These are phyloP conservation scores for Siderastrea radians DNA, from an alignment of 92 coral and sea anemone species.

Conservation along the genomic window DNA sequence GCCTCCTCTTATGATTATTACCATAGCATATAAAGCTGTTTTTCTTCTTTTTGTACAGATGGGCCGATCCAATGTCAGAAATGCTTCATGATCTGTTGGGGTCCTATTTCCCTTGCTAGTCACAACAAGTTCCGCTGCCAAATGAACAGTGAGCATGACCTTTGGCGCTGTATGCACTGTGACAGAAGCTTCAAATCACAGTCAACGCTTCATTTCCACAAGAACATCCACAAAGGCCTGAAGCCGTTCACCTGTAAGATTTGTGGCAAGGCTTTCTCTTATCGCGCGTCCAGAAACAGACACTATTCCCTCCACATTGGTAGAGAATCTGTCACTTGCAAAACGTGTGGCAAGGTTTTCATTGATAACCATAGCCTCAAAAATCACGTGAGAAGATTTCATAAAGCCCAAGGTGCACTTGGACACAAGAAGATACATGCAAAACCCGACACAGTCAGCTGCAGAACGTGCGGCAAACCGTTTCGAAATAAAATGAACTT, in stretches of 20 bases:
- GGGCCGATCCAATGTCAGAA: constrained; percentile 53
- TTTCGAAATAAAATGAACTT: background rate
- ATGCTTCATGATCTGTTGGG: constrained; percentile 47
- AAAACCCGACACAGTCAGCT: background rate
- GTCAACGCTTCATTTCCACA: constrained; percentile 15
- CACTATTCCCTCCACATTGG: constrained; percentile 16
- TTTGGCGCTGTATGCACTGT: constrained; percentile 58
- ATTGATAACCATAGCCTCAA: background rate
- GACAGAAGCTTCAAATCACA: constrained; percentile 44
- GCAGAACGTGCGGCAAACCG: constrained; percentile 10
- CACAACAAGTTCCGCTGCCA: constrained; percentile 62
- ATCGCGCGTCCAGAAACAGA: constrained; percentile 24
- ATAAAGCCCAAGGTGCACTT: background rate
- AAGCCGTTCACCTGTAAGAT: constrained; percentile 36
- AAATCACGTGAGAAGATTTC: background rate
- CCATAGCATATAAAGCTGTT: too few relatives aligned
- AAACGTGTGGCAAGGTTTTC: constrained; percentile 17
- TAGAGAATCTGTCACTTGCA: constrained; percentile 1
- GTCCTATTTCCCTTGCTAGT: constrained; percentile 38
- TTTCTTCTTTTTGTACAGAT: constrained; percentile 2
- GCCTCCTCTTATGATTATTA: background rate
- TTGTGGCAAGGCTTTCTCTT: constrained; percentile 32
- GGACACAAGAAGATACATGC: constrained; percentile 19
- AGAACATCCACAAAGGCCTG: constrained; percentile 56
- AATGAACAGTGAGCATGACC: constrained; percentile 43